Base-by-base conservation (phyloP, 2,888 invertebrate species). In the Caenorhabditis doughertyi region DNA sequence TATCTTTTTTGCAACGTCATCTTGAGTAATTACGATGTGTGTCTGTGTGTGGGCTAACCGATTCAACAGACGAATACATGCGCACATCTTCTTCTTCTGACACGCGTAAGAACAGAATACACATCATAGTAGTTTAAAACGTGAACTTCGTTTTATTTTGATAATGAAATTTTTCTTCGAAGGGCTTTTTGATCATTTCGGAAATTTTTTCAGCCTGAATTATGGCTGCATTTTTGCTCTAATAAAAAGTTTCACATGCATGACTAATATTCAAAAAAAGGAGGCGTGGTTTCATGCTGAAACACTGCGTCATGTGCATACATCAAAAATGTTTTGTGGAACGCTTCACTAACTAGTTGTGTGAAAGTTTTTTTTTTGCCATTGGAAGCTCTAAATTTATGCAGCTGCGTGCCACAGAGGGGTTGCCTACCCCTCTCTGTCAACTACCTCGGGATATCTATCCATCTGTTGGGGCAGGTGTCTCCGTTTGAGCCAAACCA, bases 11-110 rank as follows among this genome's bases (percentile, higher is more conserved):
- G 68, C 77, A 77, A 77, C 77, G 77, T 77, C 77, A 77, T 77
- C 77, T 77, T 58, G 68, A 77, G 77, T 77, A 77, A 77, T 77
- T 77, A 68, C 77, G 77, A 70, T 62, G 53, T 71, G 42, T 58
- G 42, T 71, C n/a, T n/a, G 55, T 72, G 74, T 76, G 67, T 76
- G 77, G 77, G 67, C 68, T 60, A 60, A 60, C 60, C 77, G 68
- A 77, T 77, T 77, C 77, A 62, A 68, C 68, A 55, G 60, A 60
- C 68, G 68, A 77, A 77, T 77, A 62, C 68, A 51, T 67, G 76
- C 76, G 60, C 76, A 68, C 76, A 77, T 77, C 68, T 60, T 77
- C 62, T 77, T 68, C 23, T 55, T 56, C 73, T 74, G 58, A 58
- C 53, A 60, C 35, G 70, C 9, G 39, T 18, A 32, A 65, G 55